Conservation (phyloP, 2,797 vertebrate species). For the Typhlichthys eigenmanni region DNA sequence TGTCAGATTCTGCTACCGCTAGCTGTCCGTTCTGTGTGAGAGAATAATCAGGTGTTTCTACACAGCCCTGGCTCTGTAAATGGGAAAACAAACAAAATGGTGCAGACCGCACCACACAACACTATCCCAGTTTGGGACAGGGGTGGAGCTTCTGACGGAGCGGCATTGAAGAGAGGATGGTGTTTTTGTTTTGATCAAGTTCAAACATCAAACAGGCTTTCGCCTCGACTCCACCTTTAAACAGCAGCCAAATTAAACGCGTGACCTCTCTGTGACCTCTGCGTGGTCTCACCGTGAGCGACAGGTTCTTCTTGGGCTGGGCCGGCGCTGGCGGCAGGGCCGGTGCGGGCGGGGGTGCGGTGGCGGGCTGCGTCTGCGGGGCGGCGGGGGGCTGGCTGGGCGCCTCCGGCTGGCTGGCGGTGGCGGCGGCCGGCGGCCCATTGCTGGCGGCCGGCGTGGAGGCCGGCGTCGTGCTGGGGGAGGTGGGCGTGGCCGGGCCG, state of each 20-base stretch:
- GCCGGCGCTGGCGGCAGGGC: constrained; percentile 81
- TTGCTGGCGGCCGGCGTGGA: constrained; percentile 79
- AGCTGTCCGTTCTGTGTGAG: too few relatives aligned
- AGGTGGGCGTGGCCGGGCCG: constrained; percentile 79
- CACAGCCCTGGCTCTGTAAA: too few relatives aligned
- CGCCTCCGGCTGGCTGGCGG: constrained; percentile 77
- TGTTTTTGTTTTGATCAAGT: too few relatives aligned
- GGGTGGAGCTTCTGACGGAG: neutral
- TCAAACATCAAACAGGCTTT: too few relatives aligned
- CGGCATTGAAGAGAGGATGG: too few relatives aligned
- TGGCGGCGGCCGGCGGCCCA: constrained; percentile 80
- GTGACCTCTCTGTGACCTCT: neutral
- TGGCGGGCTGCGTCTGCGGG: constrained; percentile 78
- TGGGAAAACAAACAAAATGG: too few relatives aligned
- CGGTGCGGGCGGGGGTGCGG: constrained; percentile 69
- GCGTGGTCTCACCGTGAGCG: constrained; percentile 84
- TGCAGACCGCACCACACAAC: too few relatives aligned
- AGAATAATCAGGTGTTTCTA: too few relatives aligned
- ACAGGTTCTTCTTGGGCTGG: constrained; percentile 91
- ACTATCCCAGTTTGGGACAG: neutral
- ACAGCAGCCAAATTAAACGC: neutral
- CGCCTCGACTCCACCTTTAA: too few relatives aligned
- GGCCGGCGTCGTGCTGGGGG: constrained; percentile 82
- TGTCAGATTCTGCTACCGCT: too few relatives aligned
- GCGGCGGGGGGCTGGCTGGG: constrained; percentile 78